Base-by-base conservation (phyloP, 2,797 vertebrate species). In the Gymnoscopelus braueri region DNA sequence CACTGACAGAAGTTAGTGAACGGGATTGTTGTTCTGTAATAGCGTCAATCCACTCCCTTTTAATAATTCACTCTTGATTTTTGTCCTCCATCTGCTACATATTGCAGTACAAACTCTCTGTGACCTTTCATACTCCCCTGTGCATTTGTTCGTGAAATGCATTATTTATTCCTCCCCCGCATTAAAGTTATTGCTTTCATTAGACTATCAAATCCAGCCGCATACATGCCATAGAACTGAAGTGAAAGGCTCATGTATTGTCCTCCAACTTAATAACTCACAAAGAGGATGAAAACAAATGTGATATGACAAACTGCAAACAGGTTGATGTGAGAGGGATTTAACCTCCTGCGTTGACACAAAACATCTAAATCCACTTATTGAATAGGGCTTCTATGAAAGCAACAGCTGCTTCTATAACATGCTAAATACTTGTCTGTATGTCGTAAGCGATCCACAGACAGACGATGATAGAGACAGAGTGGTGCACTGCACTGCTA, bases 111-210 rank as follows among this genome's bases (percentile, higher is more conserved):
- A 92, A 94, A 93, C 91, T 91, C 80, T 78, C 68, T 15, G 65
- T 86, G 90, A 93, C 90, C 90, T 88, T 89, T 87, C 0, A 14
- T 77, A 74, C 51, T 82, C 84, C 84, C 81, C 75, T 52, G 81
- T 53, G 84, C 82, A 75, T 86, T 87, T 79, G 83, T 75, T 86
- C 84, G 85, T 78, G 64, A 80, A 86, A 92, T 91, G 68, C 83
- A 91, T 90, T 89, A 92, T 93, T 91, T 87, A 92, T 89, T 63
- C 70, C 69, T 7, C 68, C 15, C 59, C 70, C 80, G 77, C 80
- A 87, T 90, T 82, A 77, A 80, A 87, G 80, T 77, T 82, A 82
- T 84, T 88, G 89, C 89, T 90, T 87, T 83, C 85, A 85, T 90
- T 69, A 65, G 69, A 74, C 77, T 70, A 79, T 81, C 70, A 86